Percentiles rank a stretch among this genome's conserved stretches.
Conservation (phyloP, 2,113 vertebrate species). For the Oreocharis arfaki region DNA sequence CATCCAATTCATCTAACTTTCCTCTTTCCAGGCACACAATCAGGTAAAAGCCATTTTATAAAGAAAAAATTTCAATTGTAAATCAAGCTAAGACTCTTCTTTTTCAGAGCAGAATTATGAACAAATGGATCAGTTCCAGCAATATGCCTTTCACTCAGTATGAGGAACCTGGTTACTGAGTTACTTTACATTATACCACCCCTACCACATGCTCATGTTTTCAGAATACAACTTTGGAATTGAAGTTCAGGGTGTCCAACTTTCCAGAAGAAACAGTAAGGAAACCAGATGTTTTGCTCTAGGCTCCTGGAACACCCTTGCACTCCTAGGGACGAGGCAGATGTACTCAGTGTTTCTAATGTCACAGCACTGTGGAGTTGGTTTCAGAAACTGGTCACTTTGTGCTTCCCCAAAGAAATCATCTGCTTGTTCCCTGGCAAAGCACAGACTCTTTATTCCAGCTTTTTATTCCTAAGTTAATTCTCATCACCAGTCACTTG, state of each 20-base stretch:
- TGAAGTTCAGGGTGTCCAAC: neutral
- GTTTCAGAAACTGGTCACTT: neutral
- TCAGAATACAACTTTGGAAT: neutral
- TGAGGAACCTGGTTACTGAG: neutral
- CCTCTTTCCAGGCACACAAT: neutral
- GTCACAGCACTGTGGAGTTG: neutral
- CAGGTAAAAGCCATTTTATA: neutral
- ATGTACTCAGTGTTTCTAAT: neutral
- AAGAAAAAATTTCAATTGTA: neutral
- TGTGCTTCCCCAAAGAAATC: neutral
- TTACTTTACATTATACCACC: neutral
- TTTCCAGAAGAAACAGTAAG: neutral
- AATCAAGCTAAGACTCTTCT: neutral
- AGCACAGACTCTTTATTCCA: neutral
- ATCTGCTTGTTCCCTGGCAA: neutral
- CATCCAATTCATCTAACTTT: neutral
- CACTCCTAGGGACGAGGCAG: neutral
- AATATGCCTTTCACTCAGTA: neutral
- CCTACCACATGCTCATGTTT: rapidly evolving
- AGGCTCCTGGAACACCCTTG: neutral
- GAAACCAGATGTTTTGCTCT: neutral
- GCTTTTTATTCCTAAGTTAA: neutral
- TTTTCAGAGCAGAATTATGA: neutral
- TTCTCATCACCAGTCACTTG: neutral
- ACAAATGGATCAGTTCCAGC: neutral